A percentile compares a stretch with the other conserved stretches of the same genome.
Evolutionary conservation across 2,797 vertebrate genomes (phyloP).

Genomic region (Pseudochromis fuscus): DNA sequence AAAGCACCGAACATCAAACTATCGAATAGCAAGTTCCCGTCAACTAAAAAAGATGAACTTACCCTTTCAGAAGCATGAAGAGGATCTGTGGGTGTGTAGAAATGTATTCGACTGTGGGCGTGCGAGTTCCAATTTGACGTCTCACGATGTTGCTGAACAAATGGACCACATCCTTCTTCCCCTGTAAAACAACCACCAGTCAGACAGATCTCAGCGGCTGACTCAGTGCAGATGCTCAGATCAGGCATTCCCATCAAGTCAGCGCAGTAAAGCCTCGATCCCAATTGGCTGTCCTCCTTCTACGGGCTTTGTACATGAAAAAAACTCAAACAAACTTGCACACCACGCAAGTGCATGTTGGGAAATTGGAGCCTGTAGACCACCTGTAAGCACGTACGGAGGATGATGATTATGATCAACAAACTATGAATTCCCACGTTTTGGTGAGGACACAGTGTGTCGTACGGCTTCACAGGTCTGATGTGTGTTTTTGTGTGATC

Average conservation of each 20-base stretch:
- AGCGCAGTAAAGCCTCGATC: too few species aligned
- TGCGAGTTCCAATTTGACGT: constrained; percentile 88
- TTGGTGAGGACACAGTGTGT: too few species aligned
- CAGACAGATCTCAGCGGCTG: neutral
- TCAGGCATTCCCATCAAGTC: constrained; percentile 15
- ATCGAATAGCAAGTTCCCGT: constrained; percentile 20
- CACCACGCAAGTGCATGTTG: too few species aligned
- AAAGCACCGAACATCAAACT: neutral
- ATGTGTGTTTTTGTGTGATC: too few species aligned
- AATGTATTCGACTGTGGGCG: constrained; percentile 89
- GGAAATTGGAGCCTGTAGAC: too few species aligned
- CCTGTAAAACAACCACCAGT: constrained; percentile 68
- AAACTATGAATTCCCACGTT: too few species aligned
- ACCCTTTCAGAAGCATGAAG: constrained; percentile 90
- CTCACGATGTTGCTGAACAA: constrained; percentile 89
- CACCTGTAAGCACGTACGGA: too few species aligned
- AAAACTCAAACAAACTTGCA: too few species aligned
- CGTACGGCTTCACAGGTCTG: too few species aligned
- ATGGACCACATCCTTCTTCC: constrained; percentile 90
- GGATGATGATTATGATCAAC: too few species aligned
- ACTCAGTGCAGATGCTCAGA: constrained; percentile 23
- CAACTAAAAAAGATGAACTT: constrained; percentile 57
- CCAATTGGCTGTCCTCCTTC: too few species aligned
- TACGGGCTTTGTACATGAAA: too few species aligned
- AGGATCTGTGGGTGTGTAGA: constrained; percentile 88